phyloP scores from a whole-genome alignment of 2,888 invertebrate genomes.

The Caenorhabditis sp. region DNA sequence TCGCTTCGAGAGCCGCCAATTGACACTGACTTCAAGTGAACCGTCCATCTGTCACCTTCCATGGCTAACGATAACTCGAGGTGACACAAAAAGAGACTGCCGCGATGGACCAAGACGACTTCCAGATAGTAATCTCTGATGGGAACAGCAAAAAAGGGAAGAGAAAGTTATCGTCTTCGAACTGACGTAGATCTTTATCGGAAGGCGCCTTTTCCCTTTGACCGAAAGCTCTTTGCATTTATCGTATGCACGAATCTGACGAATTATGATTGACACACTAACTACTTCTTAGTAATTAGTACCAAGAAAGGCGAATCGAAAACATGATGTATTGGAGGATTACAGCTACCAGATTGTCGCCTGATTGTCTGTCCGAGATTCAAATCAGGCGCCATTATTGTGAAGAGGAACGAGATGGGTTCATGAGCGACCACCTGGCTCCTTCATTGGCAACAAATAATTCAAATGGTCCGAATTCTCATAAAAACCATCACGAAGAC shows the following conservation, averaged over 20 bases:
- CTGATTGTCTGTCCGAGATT: neutral
- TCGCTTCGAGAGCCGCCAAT: conserved; percentile 1
- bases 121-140: conserved; percentile 18
- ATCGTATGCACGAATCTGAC: conserved; percentile 1
- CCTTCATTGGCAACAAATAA: conserved; percentile 11
- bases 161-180: neutral
- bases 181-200: conserved; percentile 15
- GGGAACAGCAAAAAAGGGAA: conserved; percentile 2
- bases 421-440: conserved; percentile 14
- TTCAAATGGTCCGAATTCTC: conserved; percentile 16
- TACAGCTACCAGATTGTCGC: neutral
- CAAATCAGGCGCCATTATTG: conserved; percentile 1
- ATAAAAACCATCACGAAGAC: conserved; percentile 24
- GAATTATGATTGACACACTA: conserved; percentile 15
- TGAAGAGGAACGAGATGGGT: neutral
- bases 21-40: conserved; percentile 4
- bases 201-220: neutral
- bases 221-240: conserved; percentile 15
- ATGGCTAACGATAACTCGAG: conserved; percentile 13
- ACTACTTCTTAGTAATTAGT: conserved; percentile 30
- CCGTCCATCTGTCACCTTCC: conserved; percentile 21
- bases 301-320: conserved; percentile 10
- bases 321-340: conserved; percentile 9
- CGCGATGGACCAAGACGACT: neutral
- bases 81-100: conserved; percentile 22